Conservation (phyloP, 2,888 invertebrate species). For the Aphodius sticticus region DNA sequence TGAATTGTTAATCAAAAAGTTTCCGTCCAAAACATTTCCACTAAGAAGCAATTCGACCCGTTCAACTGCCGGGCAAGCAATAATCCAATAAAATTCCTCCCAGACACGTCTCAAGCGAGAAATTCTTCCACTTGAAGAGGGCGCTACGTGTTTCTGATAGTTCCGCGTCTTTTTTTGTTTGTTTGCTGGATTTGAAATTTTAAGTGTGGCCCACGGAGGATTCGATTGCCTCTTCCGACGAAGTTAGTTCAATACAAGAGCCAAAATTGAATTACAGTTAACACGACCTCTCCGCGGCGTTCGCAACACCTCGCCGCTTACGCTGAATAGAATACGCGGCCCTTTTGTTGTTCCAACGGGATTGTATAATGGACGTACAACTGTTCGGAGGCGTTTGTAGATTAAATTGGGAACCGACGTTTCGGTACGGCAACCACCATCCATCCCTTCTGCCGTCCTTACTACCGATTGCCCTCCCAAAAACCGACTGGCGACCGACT, state of each 20-base stretch:
- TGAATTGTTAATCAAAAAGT: background rate
- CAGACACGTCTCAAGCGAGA: background rate
- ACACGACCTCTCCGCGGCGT: background rate
- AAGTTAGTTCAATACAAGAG: background rate
- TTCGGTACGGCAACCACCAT: background rate
- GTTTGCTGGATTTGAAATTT: background rate
- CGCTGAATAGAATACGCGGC: background rate
- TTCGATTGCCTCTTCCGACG: background rate
- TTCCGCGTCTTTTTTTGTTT: background rate
- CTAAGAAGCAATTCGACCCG: background rate
- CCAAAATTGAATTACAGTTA: background rate
- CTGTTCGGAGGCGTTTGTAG: background rate
- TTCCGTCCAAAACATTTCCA: background rate
- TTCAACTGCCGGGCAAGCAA: background rate
- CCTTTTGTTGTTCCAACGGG: constrained; percentile 4
- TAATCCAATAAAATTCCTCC: background rate
- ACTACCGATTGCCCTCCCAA: background rate
- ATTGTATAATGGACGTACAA: constrained; percentile 4
- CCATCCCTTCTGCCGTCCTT: background rate
- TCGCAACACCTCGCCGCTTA: background rate
- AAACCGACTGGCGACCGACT: background rate
- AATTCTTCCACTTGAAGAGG: background rate
- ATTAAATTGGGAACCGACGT: constrained; percentile 4
- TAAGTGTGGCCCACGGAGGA: background rate
- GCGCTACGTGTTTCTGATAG: background rate